phyloP scores from a whole-genome alignment of 1,140 invertebrate genomes.

The Drosophila ohnishii region DNA sequence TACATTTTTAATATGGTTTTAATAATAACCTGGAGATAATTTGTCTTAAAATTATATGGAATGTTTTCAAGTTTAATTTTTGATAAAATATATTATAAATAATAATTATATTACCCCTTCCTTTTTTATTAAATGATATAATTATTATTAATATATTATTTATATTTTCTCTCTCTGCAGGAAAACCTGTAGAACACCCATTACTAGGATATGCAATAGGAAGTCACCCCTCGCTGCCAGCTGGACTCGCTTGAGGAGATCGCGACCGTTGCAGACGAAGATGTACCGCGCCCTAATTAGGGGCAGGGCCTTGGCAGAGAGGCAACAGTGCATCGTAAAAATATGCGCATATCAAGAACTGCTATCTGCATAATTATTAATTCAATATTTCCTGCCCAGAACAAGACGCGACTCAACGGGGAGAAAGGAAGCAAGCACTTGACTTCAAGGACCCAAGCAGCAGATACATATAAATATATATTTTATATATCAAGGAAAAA shows the following conservation, averaged over 20 bases:
- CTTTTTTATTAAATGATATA: no score
- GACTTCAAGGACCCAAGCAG: conserved; percentile 56
- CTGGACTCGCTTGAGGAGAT: conserved; percentile 60
- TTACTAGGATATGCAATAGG: conserved; percentile 27
- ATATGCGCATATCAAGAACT: conserved; percentile 48
- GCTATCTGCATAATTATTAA: conserved; percentile 70
- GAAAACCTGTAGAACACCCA: conserved; percentile 11
- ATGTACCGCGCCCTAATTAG: conserved; percentile 61
- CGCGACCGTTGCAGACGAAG: conserved; percentile 45
- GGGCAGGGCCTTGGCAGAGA: conserved; percentile 9
- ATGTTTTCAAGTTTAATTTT: no score
- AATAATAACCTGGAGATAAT: neutral
- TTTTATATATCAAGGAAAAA: conserved; percentile 15
- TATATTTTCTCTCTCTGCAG: neutral
- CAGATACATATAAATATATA: neutral
- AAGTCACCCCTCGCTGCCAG: conserved; percentile 16
- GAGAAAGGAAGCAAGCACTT: conserved; percentile 65
- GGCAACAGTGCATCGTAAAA: conserved; percentile 46
- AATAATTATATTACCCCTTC: no score
- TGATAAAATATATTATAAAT: no score
- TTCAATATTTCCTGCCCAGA: conserved; percentile 71
- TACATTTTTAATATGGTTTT: neutral
- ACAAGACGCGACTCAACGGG: neutral
- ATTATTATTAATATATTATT: no score
- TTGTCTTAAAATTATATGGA: neutral